These are phyloP conservation scores for fruit fly (Drosophila melanogaster) DNA, from an alignment of 1,140 invertebrate genomes.

Conservation along the genomic window Release_6_plus_ISO1_MT NT_037436.4:12633001-12633500, in stretches of 20 bases:
- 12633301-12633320: conserved; percentile 1
- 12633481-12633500: conserved; percentile 42
- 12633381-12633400: conserved; percentile 23
- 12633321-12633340: conserved; percentile 62
- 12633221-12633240: no score
- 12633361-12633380: conserved; percentile 61
- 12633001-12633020: neutral
- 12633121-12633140: no score
- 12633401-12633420: no score
- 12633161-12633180: no score
- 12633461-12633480: conserved; percentile 67
- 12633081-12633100: no score
- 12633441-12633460: conserved; percentile 70
- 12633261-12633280: neutral
- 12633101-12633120: no score
- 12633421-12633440: conserved; percentile 46
- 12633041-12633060: conserved; percentile 3
- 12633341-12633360: conserved; percentile 32
- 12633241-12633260: neutral
- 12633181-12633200: no score
- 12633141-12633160: no score
- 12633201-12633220: no score
- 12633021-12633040: neutral
- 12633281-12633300: neutral
- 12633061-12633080: no score